Percentiles rank a stretch among this genome's conserved stretches.
Evolutionary conservation across 2,113 vertebrate species (phyloP).

Genomic region (Eurypyga helias): DNA sequence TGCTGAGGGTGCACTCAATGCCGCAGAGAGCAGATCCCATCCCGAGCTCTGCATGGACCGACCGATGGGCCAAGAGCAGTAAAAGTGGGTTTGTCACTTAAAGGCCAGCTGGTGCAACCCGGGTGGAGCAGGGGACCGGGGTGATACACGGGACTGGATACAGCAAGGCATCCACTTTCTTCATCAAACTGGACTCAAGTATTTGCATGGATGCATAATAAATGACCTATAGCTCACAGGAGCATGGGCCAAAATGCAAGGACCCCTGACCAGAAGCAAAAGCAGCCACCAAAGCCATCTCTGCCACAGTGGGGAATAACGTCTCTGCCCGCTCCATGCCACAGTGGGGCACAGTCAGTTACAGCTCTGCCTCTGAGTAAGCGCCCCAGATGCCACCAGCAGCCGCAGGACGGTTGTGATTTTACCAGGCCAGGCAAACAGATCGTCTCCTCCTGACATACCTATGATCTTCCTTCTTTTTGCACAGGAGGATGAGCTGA

Average conservation of each 20-base stretch:
- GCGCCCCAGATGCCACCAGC: neutral
- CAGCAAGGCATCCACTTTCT: neutral
- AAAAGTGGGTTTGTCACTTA: neutral
- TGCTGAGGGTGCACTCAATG: too few relatives aligned
- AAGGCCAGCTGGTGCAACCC: neutral
- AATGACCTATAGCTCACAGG: neutral
- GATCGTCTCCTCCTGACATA: neutral
- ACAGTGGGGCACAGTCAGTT: rapidly evolving
- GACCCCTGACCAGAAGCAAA: neutral
- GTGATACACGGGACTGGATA: neutral
- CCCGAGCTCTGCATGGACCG: rapidly evolving
- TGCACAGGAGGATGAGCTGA: neutral
- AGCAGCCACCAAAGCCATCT: neutral
- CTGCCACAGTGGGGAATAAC: neutral
- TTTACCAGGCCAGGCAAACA: neutral
- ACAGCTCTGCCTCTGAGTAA: rapidly evolving
- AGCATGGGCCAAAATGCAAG: rapidly evolving
- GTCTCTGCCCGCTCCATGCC: neutral
- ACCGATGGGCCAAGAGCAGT: rapidly evolving
- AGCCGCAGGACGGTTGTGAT: rapidly evolving
- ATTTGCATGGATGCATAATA: rapidly evolving
- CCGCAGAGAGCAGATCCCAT: rapidly evolving
- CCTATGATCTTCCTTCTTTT: neutral
- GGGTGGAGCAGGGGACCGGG: neutral
- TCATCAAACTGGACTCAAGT: neutral